These are phyloP conservation scores for Tetragonisca angustula DNA, from an alignment of 2,888 invertebrate species.

Conservation along the genomic window DNA sequence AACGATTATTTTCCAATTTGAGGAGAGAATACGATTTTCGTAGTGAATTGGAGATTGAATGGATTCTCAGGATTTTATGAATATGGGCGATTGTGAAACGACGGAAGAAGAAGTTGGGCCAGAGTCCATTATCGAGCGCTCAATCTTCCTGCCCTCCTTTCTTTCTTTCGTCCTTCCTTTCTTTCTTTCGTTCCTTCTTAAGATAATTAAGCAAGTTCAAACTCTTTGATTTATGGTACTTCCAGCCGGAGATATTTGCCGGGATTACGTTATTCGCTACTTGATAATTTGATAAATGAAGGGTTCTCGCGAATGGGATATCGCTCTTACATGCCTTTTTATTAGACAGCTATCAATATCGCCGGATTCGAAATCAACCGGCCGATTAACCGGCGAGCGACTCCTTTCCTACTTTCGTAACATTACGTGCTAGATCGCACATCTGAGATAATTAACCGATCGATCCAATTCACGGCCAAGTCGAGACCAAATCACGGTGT, in stretches of 20 bases:
- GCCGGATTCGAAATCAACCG: not conserved
- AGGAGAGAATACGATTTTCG: no score
- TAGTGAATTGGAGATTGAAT: constrained; percentile 4
- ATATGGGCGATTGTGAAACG: not conserved
- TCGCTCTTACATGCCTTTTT: not conserved
- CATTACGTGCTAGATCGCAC: no score
- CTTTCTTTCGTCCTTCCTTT: not conserved
- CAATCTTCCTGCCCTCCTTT: not conserved
- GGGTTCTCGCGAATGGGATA: not conserved
- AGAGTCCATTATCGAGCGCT: constrained; percentile 1
- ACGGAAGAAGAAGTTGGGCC: not conserved
- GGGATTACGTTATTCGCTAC: constrained; percentile 4
- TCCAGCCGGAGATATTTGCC: not conserved
- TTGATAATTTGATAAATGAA: constrained; percentile 6
- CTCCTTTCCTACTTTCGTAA: no score
- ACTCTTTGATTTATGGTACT: constrained; percentile 8
- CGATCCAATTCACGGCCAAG: no score
- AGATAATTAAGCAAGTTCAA: constrained; percentile 16
- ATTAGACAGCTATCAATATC: not conserved
- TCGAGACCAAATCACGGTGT: no score
- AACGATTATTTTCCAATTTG: no score
- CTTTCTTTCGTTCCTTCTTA: not conserved
- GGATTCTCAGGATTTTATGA: constrained; percentile 1
- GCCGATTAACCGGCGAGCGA: no score
- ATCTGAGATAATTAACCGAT: no score